These are phyloP conservation scores for Andrena flavipes DNA, from an alignment of 2,888 invertebrate genomes.

Conservation along the genomic window DNA sequence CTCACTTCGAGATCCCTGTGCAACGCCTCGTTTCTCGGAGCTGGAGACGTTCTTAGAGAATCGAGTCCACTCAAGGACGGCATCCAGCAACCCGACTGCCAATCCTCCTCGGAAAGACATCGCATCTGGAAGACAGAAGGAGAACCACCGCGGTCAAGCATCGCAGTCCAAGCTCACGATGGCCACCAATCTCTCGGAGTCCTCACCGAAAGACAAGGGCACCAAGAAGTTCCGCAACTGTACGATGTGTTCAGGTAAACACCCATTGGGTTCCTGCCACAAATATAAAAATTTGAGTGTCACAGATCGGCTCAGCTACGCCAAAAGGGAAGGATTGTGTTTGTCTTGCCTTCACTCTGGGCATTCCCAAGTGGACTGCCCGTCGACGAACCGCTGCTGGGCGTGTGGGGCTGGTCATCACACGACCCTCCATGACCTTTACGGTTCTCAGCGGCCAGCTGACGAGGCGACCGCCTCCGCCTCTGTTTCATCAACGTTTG, in stretches of 20 bases:
- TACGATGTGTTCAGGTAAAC: not conserved
- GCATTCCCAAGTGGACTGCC: not conserved
- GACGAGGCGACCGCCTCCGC: not conserved
- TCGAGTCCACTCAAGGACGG: not conserved
- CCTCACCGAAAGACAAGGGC: not conserved
- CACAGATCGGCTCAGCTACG: not conserved
- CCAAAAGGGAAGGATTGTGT: not conserved
- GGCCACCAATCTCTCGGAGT: not conserved
- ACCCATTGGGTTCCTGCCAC: not conserved
- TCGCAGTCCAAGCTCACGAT: not conserved
- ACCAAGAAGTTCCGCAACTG: not conserved
- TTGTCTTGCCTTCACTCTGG: not conserved
- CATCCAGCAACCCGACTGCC: not conserved
- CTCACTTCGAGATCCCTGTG: not conserved
- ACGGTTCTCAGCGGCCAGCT: not conserved
- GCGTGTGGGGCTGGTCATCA: not conserved
- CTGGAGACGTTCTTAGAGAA: not conserved
- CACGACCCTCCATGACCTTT: not conserved
- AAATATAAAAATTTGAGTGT: not conserved
- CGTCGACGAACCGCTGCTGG: not conserved
- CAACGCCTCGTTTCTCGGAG: not conserved
- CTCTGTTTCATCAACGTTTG: too few relatives aligned
- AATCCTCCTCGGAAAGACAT: not conserved
- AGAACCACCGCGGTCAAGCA: not conserved
- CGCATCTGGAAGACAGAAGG: not conserved